Evolutionary conservation across 2,797 vertebrate species (phyloP).

Genomic region (Pangasius krempfi): DNA sequence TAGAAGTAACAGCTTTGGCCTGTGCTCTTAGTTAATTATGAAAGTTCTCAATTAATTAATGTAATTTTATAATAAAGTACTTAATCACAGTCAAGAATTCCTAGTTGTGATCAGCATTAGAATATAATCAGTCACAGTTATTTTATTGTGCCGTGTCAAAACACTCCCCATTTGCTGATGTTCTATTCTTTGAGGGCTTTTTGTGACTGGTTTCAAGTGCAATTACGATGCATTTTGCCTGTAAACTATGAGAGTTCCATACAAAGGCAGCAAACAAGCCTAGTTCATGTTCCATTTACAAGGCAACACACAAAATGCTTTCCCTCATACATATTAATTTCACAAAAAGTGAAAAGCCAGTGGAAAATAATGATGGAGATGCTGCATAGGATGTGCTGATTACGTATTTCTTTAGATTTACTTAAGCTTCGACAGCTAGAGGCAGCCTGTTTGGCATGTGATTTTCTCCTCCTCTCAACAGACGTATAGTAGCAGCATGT

Average conservation of each 20-base stretch:
- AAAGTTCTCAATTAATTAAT: conserved; percentile 27
- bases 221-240: not conserved
- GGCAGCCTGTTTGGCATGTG: not conserved
- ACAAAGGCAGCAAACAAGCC: conserved; percentile 8
- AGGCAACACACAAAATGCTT: not conserved
- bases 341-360: not conserved
- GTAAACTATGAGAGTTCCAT: not conserved
- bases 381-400: not conserved
- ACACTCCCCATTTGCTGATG: not conserved
- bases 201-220: not conserved
- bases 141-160: not conserved
- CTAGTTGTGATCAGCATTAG: conserved; percentile 7
- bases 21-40: conserved; percentile 30
- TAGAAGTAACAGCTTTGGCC: conserved; percentile 19
- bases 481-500: not conserved
- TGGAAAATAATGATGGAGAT: not conserved
- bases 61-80: conserved; percentile 25
- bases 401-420: not conserved
- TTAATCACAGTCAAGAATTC: conserved; percentile 30
- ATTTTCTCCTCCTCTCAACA: not conserved
- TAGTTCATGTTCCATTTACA: not conserved
- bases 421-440: not conserved
- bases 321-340: not conserved
- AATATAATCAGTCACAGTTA: conserved; percentile 27
- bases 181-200: not conserved